A percentile compares a stretch with the other conserved stretches of the same genome.
Conservation (phyloP, 1,140 invertebrate species). For the Frieseomelitta varia region DNA sequence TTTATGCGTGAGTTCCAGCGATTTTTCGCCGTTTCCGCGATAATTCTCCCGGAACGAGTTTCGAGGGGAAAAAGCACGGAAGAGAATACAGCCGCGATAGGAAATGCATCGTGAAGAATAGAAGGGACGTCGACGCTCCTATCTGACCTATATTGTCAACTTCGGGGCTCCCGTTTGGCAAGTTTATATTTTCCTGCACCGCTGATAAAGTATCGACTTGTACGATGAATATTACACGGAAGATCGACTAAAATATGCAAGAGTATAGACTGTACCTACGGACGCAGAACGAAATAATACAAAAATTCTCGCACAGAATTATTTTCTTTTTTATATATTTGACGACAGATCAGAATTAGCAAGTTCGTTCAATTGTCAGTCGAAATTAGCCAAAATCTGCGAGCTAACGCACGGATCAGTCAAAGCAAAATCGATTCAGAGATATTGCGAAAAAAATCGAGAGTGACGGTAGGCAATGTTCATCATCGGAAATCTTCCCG, state of each 20-base stretch:
- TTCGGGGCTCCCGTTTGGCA: neutral
- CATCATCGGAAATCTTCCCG: neutral
- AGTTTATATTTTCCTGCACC: constrained; percentile 15
- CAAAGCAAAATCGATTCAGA: neutral
- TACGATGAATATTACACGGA: neutral
- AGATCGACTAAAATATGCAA: constrained; percentile 3
- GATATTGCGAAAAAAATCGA: neutral
- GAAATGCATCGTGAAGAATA: constrained; percentile 22
- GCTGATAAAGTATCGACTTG: neutral
- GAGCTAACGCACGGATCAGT: neutral
- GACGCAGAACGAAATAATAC: neutral
- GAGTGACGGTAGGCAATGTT: neutral
- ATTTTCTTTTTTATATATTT: no score
- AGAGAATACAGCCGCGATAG: constrained; percentile 17
- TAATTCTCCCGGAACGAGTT: constrained; percentile 18
- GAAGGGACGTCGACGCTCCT: neutral
- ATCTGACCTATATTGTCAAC: constrained; percentile 21
- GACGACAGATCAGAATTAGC: no score
- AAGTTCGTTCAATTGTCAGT: no score
- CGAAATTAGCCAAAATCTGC: neutral
- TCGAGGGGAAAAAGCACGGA: constrained; percentile 1
- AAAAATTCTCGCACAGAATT: neutral
- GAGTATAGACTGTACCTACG: no score
- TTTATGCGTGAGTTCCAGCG: constrained; percentile 2
- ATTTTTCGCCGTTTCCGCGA: neutral